These are phyloP conservation scores for Carlito syrichta DNA, from an alignment of 2,113 vertebrate genomes.

Conservation along the genomic window DNA sequence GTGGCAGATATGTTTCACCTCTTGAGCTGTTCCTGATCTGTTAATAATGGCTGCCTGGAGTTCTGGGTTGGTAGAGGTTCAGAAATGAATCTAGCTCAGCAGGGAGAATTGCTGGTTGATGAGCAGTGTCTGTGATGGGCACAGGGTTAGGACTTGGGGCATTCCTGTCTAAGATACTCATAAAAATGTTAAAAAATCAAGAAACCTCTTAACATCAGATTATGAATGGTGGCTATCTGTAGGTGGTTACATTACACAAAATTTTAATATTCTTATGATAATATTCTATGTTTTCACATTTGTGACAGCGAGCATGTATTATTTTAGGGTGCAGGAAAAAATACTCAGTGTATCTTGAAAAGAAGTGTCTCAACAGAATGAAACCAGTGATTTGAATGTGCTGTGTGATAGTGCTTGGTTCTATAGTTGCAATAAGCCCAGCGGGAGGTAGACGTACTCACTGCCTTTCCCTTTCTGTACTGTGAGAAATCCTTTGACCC, in stretches of 20 bases:
- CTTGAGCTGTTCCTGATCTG: not conserved
- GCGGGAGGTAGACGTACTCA: not conserved
- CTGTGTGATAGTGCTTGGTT: not conserved
- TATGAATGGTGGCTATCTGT: not conserved
- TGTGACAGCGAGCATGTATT: slow-evolving; percentile 7
- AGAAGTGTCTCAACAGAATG: not conserved
- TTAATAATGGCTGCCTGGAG: not conserved
- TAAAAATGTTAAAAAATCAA: not conserved
- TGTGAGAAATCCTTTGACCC: not conserved
- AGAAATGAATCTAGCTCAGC: not conserved
- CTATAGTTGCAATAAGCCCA: not conserved
- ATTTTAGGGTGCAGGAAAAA: not conserved
- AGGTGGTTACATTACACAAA: not conserved
- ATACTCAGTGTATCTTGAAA: not conserved
- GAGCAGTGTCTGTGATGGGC: not conserved
- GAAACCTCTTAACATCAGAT: not conserved
- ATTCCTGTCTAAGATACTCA: not conserved
- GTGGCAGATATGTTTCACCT: not conserved
- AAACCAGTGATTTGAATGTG: not conserved
- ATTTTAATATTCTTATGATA: not conserved
- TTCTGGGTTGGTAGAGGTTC: not conserved
- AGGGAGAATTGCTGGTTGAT: not conserved
- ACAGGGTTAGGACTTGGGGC: not conserved
- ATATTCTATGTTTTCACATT: not conserved
- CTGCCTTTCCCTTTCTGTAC: not conserved